phyloP scores from a whole-genome alignment of 2,113 vertebrate species.

The Amazona guildingii region DNA sequence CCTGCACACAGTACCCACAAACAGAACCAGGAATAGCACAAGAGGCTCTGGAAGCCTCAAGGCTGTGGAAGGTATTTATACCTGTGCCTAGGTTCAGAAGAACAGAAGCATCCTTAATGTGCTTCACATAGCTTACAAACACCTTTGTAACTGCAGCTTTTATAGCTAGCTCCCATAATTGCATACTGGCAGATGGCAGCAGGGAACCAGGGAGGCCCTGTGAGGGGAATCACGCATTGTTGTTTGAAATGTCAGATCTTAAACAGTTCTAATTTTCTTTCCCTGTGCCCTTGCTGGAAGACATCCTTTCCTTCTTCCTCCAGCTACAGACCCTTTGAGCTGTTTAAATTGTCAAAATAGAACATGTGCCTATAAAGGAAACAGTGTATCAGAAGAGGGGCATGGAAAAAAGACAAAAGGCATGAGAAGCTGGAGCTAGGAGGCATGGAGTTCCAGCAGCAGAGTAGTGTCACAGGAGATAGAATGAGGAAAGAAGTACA shows the following conservation, averaged over 20 bases:
- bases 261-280: background rate
- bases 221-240: background rate
- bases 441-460: background rate
- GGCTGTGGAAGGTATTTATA: background rate
- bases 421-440: background rate
- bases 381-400: fast-evolving
- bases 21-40: background rate
- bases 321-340: background rate
- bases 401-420: background rate
- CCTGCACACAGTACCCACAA: background rate
- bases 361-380: background rate
- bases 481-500: background rate
- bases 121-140: background rate
- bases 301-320: background rate
- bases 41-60: background rate
- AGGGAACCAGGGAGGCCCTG: background rate
- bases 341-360: background rate
- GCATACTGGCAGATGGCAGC: background rate
- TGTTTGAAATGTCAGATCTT: background rate
- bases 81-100: background rate
- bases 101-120: background rate
- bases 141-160: background rate
- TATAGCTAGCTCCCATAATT: background rate
- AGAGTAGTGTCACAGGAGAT: background rate
- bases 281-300: background rate